phyloP scores from a whole-genome alignment of 2,113 vertebrate genomes.

The Rhea americana region DNA sequence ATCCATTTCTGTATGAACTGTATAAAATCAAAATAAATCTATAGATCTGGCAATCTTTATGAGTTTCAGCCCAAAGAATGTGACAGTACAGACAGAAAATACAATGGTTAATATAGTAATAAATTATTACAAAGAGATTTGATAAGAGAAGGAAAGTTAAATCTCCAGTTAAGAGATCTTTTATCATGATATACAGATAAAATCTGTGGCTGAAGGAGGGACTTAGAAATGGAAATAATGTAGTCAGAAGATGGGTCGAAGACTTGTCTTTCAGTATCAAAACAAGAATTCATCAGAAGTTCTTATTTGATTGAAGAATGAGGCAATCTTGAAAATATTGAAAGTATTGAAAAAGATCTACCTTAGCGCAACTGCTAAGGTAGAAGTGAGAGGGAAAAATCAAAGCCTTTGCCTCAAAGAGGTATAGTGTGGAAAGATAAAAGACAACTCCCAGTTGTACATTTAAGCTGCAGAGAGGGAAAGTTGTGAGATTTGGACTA shows the following conservation, averaged over 20 bases:
- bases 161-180: not conserved
- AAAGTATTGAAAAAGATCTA: not conserved
- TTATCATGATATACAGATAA: not conserved
- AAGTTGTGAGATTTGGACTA: not conserved
- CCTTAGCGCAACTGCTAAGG: not conserved
- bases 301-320: not conserved
- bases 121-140: not conserved
- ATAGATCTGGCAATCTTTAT: not conserved
- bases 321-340: not conserved
- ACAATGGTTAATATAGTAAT: not conserved
- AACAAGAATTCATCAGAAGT: not conserved
- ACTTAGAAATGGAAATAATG: not conserved
- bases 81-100: not conserved
- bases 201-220: not conserved
- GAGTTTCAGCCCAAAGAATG: not conserved
- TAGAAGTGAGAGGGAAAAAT: rapidly evolving
- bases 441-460: not conserved
- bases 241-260: not conserved
- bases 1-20: not conserved
- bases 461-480: not conserved
- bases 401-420: not conserved
- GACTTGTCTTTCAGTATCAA: not conserved
- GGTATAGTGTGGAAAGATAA: not conserved
- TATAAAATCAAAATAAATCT: not conserved
- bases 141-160: not conserved